These are phyloP conservation scores for Manis pentadactyla DNA, from an alignment of 2,797 vertebrate species.

Conservation along the genomic window DNA sequence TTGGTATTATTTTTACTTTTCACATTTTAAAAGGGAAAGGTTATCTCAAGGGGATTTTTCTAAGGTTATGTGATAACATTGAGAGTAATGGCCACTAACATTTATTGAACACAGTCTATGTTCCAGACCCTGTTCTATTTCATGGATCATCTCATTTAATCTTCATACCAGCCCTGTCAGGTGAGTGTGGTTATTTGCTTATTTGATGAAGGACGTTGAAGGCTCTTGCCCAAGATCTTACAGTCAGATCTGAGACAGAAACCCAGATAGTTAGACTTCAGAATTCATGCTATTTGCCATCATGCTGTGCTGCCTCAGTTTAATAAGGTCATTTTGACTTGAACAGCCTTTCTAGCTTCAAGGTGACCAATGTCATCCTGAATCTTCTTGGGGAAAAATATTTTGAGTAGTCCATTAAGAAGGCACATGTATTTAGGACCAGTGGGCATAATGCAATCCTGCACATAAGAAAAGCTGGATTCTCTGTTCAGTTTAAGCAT, in stretches of 20 bases:
- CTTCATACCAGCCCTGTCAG: background rate
- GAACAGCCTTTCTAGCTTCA: background rate
- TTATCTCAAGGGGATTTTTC: background rate
- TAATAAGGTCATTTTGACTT: background rate
- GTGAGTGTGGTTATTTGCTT: background rate
- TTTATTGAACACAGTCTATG: background rate
- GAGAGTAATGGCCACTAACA: background rate
- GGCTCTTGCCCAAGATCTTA: background rate
- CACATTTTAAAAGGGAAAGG: slow-evolving; percentile 33
- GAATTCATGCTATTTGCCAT: background rate
- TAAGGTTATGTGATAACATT: background rate
- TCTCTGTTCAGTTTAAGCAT: background rate
- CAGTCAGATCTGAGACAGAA: background rate
- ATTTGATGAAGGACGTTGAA: background rate
- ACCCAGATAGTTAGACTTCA: background rate
- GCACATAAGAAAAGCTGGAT: background rate
- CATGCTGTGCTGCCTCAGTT: background rate
- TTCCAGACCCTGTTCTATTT: background rate
- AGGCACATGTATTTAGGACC: background rate
- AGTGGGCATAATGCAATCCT: background rate
- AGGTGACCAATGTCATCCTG: background rate
- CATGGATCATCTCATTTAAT: background rate
- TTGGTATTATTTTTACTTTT: slow-evolving; percentile 19
- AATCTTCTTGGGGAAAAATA: background rate
- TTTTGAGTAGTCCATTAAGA: background rate